phyloP scores from a whole-genome alignment of 1,140 invertebrate species.

The Neelides sp. region DNA sequence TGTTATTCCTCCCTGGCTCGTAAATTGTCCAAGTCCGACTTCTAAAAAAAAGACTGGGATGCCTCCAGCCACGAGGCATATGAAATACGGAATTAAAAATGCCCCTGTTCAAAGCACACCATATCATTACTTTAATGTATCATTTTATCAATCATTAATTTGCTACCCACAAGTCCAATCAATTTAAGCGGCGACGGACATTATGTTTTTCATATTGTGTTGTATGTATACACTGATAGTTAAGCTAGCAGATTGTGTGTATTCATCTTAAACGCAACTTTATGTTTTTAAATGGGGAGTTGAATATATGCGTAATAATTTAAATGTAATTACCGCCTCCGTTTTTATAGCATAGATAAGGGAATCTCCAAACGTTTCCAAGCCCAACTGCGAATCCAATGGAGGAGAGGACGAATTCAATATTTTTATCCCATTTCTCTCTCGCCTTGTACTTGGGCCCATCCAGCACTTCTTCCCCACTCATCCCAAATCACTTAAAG shows the following conservation, averaged over 20 bases:
- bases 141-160: no score
- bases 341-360: constrained; percentile 45
- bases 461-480: no score
- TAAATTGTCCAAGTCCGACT: constrained; percentile 42
- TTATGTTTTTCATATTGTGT: not conserved
- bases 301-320: no score
- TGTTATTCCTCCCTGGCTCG: constrained; percentile 38
- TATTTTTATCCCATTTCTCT: constrained; percentile 30
- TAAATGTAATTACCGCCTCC: constrained; percentile 38
- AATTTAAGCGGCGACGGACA: not conserved
- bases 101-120: constrained; percentile 37
- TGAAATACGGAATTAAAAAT: constrained; percentile 45
- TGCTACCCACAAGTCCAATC: no score
- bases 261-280: not conserved
- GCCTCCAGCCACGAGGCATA: constrained; percentile 45
- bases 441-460: constrained; percentile 16
- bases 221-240: not conserved
- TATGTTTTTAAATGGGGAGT: constrained; percentile 4
- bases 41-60: constrained; percentile 50
- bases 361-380: constrained; percentile 37
- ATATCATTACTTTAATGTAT: not conserved
- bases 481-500: no score
- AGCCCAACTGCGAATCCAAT: constrained; percentile 28
- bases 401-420: constrained; percentile 27
- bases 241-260: not conserved